Base-by-base conservation (phyloP, 1,140 invertebrate species). In the Brachionus sp. region DNA sequence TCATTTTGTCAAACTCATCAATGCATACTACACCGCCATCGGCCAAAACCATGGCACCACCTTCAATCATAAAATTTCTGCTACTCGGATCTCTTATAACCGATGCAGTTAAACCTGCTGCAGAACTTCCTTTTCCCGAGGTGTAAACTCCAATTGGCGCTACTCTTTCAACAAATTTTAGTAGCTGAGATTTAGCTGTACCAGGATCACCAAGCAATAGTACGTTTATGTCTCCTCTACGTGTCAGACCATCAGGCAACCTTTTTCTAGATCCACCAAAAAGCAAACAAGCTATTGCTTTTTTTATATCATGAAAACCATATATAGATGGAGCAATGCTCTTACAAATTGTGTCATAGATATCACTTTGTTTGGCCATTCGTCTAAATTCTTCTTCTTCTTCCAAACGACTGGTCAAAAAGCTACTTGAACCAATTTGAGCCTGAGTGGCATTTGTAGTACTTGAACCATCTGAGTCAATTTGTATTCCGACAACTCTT, bases 1-100 rank as follows among this genome's bases (percentile, higher is more conserved):
- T 92, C 98, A 99, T 99, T 90, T 99, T 99, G 89, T 99, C 98
- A 90, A 99, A 99, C 88, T 99, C 98, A 88, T 99, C 98, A 88
- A 99, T 99, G 87, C 97, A 99, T 1, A 99, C 97, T 9, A 98
- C 96, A 44, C 98, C 98, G 39, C 97, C 97, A 90, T 99, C 98
- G 29, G 98, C 98, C 42, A 99, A 89, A 2, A 99, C 98, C 97
- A 99, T 99, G 7, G 98, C 98, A 39, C 98, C 98, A 42, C 98
- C 98, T 91, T 99, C 97, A 94, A 99, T 96, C 3, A 99, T 93
- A 89, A 99, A 99, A 87, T 97, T 98, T 53, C 95, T 92, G 23
- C 95, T 93, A 13, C 91, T 89, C 9, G 96, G 96, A 91, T 99
- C 97, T 86, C 96, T 91, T 84, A 93, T 95, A 29, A 99, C 97